Evolutionary conservation across 1,140 invertebrate species (phyloP), one percentile per base, ranked within the genome.

Genomic region (Ganaspis sp.): DNA sequence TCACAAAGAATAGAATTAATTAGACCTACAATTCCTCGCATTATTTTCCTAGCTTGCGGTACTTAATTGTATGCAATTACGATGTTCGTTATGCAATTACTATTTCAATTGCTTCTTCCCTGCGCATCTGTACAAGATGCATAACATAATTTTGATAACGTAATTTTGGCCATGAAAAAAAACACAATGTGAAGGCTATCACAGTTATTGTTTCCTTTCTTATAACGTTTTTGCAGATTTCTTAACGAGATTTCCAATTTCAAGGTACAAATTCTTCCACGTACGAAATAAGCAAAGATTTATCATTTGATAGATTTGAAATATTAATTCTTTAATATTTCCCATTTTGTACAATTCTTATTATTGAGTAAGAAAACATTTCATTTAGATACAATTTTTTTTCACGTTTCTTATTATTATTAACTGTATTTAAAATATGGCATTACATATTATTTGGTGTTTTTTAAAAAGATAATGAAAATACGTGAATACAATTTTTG

Each of bases 41-140:
- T 80, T 80, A 80, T 78, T 72, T 80, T 37, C 69, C 70, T 72
- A 76, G 80, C 81, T 84, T 81, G 76, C 80, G 80, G 81, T 82
- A 80, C 76, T 84, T 81, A 82, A 83, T 83, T 83, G 78, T 78
- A 81, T 79, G 83, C 83, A 82, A 84, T 84, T 84, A 82, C 81
- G 70, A 82, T 75, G 76, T 73, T 80, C 73, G 78, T 82, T 81
- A 77, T 70, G 82, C 74, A 84, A 84, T 83, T 76, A 76, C 45
- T 81, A 74, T 80, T 75, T 75, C 81, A 84, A 81, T 83, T 83
- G 81, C 73, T 84, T 83, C 75, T 79, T 79, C 75, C 78, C 58
- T 64, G 58, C 23, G 58, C 58, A 64, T 64, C 23, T 49, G 58
- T 40, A 64, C 12, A 64, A 64, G 11, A 64, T 64, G 23, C 23